phyloP scores from a whole-genome alignment of 2,888 invertebrate species.

The Molorchus minor region DNA sequence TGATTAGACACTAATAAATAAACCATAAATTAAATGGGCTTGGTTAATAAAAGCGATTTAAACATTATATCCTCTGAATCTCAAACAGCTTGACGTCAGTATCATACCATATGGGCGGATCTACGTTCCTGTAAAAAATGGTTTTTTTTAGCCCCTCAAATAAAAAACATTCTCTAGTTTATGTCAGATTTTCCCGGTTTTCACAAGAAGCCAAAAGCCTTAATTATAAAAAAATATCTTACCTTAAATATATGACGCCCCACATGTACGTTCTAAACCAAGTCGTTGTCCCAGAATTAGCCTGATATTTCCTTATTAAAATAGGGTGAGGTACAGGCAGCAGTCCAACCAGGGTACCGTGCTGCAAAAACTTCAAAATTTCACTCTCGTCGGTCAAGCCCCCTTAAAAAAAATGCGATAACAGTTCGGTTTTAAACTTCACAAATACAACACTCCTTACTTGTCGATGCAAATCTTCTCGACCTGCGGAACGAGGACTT shows the following conservation, averaged over 20 bases:
- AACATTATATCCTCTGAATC: slow-evolving; percentile 86
- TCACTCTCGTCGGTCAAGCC: slow-evolving; percentile 99
- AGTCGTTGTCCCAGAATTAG: slow-evolving; percentile 97
- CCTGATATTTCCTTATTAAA: slow-evolving; percentile 98
- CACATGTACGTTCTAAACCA: slow-evolving; percentile 99
- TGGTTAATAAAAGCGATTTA: no score
- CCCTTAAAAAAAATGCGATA: slow-evolving; percentile 65
- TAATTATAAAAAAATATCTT: no score
- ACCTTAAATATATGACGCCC: slow-evolving; percentile 98
- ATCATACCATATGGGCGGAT: slow-evolving; percentile 99
- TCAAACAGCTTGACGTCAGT: slow-evolving; percentile 99
- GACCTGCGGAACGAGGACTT: slow-evolving; percentile 98
- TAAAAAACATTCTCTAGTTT: no score
- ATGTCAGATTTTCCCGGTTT: no score
- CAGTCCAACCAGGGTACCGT: slow-evolving; percentile 96
- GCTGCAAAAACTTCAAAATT: slow-evolving; percentile 98
- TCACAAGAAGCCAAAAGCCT: no score
- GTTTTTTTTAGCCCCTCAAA: no score
- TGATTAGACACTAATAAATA: no score
- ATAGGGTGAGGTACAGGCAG: slow-evolving; percentile 99
- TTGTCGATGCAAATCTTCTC: slow-evolving; percentile 99
- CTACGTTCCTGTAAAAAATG: slow-evolving; percentile 84
- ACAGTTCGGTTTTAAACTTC: slow-evolving; percentile 1
- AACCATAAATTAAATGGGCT: no score
- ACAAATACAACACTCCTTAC: slow-evolving; percentile 66